phyloP scores from a whole-genome alignment of 1,140 invertebrate genomes.

The Coelopa frigida region DNA sequence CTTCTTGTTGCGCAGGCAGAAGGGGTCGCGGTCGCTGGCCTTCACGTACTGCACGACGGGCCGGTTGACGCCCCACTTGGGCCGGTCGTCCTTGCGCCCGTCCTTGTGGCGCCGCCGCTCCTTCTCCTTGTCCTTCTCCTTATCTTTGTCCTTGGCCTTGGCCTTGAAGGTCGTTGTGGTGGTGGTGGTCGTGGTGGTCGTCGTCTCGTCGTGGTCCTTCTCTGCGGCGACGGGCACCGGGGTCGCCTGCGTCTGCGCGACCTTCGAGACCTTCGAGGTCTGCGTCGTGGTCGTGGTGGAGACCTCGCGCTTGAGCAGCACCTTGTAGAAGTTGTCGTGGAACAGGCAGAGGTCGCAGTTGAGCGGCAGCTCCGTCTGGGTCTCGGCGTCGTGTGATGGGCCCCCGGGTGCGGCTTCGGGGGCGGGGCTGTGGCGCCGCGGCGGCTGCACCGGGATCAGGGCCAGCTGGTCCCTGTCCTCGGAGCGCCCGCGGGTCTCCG shows the following conservation, averaged over 20 bases:
- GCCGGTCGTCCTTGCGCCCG: conserved; percentile 46
- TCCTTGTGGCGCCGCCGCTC: conserved; percentile 19
- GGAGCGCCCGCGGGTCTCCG: conserved; percentile 9
- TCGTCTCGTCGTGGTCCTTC: conserved; percentile 27
- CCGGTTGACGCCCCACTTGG: conserved; percentile 57
- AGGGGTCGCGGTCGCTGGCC: conserved; percentile 62
- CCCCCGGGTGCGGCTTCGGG: background rate
- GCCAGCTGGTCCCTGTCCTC: conserved; percentile 24
- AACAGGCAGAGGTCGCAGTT: conserved; percentile 40
- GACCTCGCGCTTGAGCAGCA: conserved; percentile 35
- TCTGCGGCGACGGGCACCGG: conserved; percentile 29
- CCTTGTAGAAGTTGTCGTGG: conserved; percentile 43
- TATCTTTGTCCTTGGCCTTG: conserved; percentile 38
- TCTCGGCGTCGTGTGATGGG: conserved; percentile 28
- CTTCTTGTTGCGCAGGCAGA: conserved; percentile 46
- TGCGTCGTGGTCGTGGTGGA: conserved; percentile 42
- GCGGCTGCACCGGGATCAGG: conserved; percentile 25
- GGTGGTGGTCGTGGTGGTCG: conserved; percentile 41
- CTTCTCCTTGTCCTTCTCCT: conserved; percentile 18
- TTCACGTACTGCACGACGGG: conserved; percentile 60
- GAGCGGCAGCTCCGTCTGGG: conserved; percentile 36
- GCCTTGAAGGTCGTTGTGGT: conserved; percentile 41
- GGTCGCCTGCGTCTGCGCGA: conserved; percentile 5
- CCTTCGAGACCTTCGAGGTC: conserved; percentile 38
- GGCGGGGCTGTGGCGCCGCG: background rate